Evolutionary conservation across 2,797 vertebrate genomes (phyloP).

Genomic region (Melanotaenia boesemani): DNA sequence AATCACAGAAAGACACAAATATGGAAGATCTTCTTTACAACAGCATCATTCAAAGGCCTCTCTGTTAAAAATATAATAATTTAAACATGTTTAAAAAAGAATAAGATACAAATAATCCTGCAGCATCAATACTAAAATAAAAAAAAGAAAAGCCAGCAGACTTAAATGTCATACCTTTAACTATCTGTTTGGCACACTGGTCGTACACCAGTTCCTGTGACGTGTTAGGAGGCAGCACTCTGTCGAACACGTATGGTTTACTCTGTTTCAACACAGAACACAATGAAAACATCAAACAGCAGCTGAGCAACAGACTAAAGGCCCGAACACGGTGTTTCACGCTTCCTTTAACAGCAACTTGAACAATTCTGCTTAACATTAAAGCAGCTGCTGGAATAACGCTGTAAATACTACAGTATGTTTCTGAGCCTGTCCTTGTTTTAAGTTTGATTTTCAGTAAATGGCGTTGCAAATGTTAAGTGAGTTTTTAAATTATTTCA

Average conservation of each 20-base stretch:
- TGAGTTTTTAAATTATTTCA: too few relatives aligned
- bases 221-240: constrained; percentile 89
- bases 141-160: neutral
- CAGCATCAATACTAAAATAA: too few relatives aligned
- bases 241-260: constrained; percentile 92
- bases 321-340: too few relatives aligned
- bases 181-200: constrained; percentile 92
- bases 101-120: neutral
- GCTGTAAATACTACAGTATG: too few relatives aligned
- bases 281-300: constrained; percentile 21
- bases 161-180: constrained; percentile 83
- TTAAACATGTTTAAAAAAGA: neutral
- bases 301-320: neutral
- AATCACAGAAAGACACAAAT: neutral
- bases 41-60: neutral
- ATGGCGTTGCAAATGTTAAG: too few relatives aligned
- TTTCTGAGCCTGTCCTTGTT: too few relatives aligned
- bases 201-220: constrained; percentile 92
- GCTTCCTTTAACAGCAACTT: too few relatives aligned
- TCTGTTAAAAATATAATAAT: neutral
- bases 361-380: too few relatives aligned
- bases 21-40: neutral
- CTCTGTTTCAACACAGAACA: constrained; percentile 76
- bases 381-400: too few relatives aligned
- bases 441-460: too few relatives aligned